Evolutionary conservation across 2,797 vertebrate genomes (phyloP).

Genomic region (Sitta carolinensis): DNA sequence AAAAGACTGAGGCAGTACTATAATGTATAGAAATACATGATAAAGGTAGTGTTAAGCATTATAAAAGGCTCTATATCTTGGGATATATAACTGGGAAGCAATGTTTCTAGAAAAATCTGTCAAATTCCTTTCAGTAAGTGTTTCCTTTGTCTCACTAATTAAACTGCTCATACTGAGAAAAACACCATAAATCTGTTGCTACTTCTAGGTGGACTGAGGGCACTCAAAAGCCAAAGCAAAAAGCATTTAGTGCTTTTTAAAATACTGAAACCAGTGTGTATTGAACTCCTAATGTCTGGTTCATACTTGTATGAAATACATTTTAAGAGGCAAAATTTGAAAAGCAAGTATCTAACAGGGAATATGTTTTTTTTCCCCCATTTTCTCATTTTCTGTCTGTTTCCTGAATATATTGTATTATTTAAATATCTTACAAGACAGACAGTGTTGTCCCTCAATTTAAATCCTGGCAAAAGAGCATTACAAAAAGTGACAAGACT

Average conservation of each 20-base stretch:
- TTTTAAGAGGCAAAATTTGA: not conserved
- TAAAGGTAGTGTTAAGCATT: not conserved
- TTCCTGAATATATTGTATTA: not conserved
- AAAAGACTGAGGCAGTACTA: not conserved
- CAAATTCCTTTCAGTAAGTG: not conserved
- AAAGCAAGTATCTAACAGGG: not conserved
- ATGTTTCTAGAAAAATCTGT: not conserved
- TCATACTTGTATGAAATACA: not conserved
- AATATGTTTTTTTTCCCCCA: not conserved
- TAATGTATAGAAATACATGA: not conserved
- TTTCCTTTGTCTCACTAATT: not conserved
- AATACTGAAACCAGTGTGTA: not conserved
- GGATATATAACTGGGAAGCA: not conserved
- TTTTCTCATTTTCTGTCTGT: not conserved
- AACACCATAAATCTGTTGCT: not conserved
- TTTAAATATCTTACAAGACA: slow-evolving; percentile 21
- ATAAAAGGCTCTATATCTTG: not conserved
- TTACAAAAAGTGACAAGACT: slow-evolving; percentile 42
- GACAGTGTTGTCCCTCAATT: not conserved
- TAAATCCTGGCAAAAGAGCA: not conserved
- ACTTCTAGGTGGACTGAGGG: not conserved
- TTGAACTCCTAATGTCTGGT: not conserved
- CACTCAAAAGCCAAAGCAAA: not conserved
- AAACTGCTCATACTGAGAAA: not conserved
- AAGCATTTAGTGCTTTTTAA: not conserved